Base-by-base conservation (phyloP, 1,140 invertebrate species). In the Drosophila suzukii region DNA sequence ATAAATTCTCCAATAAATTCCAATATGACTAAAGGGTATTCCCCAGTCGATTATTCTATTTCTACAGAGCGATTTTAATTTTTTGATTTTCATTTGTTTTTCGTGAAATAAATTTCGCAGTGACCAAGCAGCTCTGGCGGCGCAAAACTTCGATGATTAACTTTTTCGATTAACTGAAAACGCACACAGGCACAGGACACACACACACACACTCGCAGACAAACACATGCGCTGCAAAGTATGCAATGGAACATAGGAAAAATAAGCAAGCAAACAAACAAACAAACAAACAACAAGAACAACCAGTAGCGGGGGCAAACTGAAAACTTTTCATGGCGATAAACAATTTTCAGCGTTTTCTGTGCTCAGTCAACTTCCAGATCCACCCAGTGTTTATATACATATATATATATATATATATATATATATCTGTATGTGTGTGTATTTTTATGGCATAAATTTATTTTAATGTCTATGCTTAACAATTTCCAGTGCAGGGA, bases 111-210 rank as follows among this genome's bases (percentile, higher is more conserved):
- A 34, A 71, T 81, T 81, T 78, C 17, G 34, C 65, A 78, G 59
- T 85, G 81, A 85, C 78, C 78, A 60, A 57, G 81, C 81, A 81
- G 54, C 59, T 68, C 20, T 47, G 36, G 38, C 39, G 61, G 13
- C 47, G 61, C 81, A 66, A 86, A 86, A 86, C 82, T 86, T 86
- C 83, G 84, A 88, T 86, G 83, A 86, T 86, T 86, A 86, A 86
- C 83, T 86, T 86, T 86, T 86, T 86, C 83, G 83, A 86, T 86
- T 86, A 86, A 86, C 83, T 88, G 75, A 77, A 88, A 83, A 86
- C 71, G 75, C 81, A 56, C 81, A 57, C 76, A 84, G 66, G 24
- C 81, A 57, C 72, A 80, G 66, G 13, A 80, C 46, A 80, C 41
- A 61, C 66, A 57, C 73, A 75, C 20, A 41, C 17, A 63, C 13